phyloP scores from a whole-genome alignment of 1,140 invertebrate species.

The Calephelis virginiensis region DNA sequence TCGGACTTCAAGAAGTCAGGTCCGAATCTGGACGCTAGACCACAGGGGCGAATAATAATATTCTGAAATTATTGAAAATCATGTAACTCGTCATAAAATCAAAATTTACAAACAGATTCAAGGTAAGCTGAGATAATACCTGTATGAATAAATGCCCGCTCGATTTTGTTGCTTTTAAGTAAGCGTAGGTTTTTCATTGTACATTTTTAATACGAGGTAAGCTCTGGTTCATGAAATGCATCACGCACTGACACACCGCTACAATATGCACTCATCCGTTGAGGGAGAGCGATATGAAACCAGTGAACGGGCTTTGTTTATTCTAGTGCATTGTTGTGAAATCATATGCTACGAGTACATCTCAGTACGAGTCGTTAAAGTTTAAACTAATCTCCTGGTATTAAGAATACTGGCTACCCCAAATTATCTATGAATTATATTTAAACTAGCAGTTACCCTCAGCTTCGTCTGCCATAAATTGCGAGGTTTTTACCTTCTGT shows the following conservation, averaged over 20 bases:
- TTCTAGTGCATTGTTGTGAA: not conserved
- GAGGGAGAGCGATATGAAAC: constrained; percentile 27
- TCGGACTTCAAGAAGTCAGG: no score
- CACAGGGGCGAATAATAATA: no score
- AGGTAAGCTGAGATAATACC: not conserved
- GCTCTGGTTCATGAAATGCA: constrained; percentile 18
- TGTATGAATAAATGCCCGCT: not conserved
- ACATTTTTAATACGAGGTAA: constrained; percentile 23
- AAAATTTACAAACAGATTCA: not conserved
- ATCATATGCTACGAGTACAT: no score
- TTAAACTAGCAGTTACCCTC: no score
- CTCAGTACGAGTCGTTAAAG: no score
- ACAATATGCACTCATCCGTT: constrained; percentile 33
- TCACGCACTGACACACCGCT: constrained; percentile 27
- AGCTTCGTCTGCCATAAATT: no score
- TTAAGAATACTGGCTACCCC: no score
- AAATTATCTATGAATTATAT: no score
- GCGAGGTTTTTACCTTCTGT: no score
- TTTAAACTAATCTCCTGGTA: no score
- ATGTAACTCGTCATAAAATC: not conserved
- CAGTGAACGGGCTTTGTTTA: constrained; percentile 13
- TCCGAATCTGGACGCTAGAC: no score
- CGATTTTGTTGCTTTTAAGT: constrained; percentile 1
- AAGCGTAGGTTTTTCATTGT: constrained; percentile 14
- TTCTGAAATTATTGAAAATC: not conserved